A percentile compares a stretch with the other conserved stretches of the same genome.
These are phyloP conservation scores for Tiliacea citrago DNA, from an alignment of 2,888 invertebrate species.

Conservation along the genomic window DNA sequence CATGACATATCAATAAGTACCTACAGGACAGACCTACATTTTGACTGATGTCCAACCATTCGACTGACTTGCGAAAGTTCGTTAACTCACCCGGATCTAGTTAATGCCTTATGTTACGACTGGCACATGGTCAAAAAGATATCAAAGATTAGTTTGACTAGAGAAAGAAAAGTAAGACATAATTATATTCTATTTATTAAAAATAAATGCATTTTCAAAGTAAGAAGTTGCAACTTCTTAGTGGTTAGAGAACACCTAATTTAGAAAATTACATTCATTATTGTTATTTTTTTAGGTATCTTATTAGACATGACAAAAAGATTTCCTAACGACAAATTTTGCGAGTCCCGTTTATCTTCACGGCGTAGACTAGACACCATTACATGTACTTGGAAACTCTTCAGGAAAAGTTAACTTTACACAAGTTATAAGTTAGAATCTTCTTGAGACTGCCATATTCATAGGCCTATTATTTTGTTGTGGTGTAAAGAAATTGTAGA, in stretches of 20 bases:
- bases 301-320: neutral
- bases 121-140: conserved; percentile 36
- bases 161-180: neutral
- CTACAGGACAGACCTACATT: neutral
- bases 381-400: neutral
- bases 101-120: conserved; percentile 20
- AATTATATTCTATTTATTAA: neutral
- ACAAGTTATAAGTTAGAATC: neutral
- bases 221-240: neutral
- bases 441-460: neutral
- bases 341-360: neutral
- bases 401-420: neutral
- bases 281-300: neutral
- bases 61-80: conserved; percentile 31
- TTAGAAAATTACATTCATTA: neutral
- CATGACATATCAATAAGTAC: too few relatives aligned
- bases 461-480: conserved; percentile 69
- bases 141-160: neutral
- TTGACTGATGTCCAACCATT: conserved; percentile 41
- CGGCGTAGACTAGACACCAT: conserved; percentile 2
- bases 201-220: neutral
- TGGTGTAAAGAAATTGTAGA: conserved; percentile 68
- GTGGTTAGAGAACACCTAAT: neutral
- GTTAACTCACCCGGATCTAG: conserved; percentile 30
- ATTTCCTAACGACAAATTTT: neutral